These are phyloP conservation scores for Hassar affinis DNA, from an alignment of 2,113 vertebrate genomes.

Conservation along the genomic window DNA sequence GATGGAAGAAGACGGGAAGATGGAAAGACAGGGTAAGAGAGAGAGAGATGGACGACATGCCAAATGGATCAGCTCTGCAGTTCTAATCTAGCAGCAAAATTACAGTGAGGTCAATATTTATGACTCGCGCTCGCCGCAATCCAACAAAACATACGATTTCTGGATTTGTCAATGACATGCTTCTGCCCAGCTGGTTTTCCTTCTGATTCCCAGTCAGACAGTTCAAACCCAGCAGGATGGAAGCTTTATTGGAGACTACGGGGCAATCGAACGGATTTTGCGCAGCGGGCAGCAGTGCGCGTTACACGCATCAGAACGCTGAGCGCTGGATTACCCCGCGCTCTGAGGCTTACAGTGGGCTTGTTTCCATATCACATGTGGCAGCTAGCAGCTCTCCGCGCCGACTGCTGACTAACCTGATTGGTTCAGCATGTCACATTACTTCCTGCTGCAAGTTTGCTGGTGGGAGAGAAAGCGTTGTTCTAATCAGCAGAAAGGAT, in stretches of 20 bases:
- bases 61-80: slow-evolving; percentile 15
- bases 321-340: background rate
- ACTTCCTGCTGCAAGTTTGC: background rate
- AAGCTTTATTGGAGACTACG: background rate
- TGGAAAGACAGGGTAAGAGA: background rate
- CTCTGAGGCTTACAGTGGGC: background rate
- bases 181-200: background rate
- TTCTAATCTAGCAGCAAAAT: slow-evolving; percentile 16
- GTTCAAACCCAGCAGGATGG: background rate
- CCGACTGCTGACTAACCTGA: background rate
- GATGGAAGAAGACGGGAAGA: background rate
- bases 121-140: background rate
- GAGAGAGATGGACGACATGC: background rate
- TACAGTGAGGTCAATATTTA: slow-evolving; percentile 20
- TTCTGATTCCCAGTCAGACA: background rate
- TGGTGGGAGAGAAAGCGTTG: background rate
- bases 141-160: background rate
- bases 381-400: background rate
- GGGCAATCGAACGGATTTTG: background rate
- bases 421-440: background rate
- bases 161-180: background rate
- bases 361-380: background rate
- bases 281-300: background rate
- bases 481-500: background rate
- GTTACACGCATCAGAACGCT: background rate